Conservation (phyloP, 2,113 vertebrate genomes). For the Nycticorax nycticorax region DNA sequence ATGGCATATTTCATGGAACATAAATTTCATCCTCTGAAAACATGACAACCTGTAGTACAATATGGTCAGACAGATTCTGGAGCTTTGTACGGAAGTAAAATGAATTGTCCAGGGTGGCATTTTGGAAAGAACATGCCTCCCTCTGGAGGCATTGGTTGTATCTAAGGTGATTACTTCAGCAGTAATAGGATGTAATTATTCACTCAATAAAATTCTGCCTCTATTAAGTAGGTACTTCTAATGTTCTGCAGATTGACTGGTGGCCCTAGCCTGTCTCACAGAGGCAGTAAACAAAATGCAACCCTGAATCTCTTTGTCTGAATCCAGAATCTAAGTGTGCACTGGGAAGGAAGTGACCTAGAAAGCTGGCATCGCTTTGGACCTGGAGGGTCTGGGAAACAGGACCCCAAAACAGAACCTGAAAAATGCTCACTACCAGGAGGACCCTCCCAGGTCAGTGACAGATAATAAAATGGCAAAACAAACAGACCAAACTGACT, state of each 20-base stretch:
- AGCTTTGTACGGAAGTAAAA: conserved; percentile 21
- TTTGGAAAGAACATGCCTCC: conserved; percentile 25
- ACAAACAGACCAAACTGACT: background rate
- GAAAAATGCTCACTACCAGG: background rate
- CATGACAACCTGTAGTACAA: conserved; percentile 50
- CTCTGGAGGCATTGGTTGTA: background rate
- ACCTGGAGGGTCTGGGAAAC: background rate
- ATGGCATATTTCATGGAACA: conserved; percentile 70
- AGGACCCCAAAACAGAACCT: background rate
- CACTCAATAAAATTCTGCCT: conserved; percentile 46
- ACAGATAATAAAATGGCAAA: background rate
- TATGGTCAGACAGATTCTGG: conserved; percentile 27
- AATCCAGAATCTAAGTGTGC: background rate
- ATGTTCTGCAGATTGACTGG: conserved; percentile 4
- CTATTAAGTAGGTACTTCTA: conserved; percentile 15
- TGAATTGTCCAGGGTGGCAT: conserved; percentile 30
- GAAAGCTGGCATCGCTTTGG: background rate
- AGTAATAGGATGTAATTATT: conserved; percentile 40
- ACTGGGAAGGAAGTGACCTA: background rate
- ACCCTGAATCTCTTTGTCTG: background rate
- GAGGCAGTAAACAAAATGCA: conserved; percentile 50
- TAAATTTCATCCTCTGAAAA: conserved; percentile 70
- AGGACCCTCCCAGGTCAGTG: rapidly evolving
- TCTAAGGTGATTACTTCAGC: conserved; percentile 44
- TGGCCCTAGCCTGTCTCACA: background rate